phyloP scores from a whole-genome alignment of 1,140 invertebrate species.

The Aphelinus certus region DNA sequence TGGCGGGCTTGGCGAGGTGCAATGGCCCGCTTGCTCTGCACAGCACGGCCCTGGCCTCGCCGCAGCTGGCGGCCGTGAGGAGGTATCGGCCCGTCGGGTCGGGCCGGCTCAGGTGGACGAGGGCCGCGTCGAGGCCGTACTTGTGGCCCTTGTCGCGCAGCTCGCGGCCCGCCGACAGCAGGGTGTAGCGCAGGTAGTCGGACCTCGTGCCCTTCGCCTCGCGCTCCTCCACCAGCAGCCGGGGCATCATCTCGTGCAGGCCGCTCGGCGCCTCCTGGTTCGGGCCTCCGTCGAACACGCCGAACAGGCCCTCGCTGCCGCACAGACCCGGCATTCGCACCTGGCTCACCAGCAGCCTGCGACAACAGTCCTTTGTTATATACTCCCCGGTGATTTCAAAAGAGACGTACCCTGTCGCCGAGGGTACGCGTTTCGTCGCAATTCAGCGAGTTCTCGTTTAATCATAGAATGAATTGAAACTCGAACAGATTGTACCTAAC shows the following conservation, averaged over 20 bases:
- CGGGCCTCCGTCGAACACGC: conserved; percentile 81
- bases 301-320: conserved; percentile 81
- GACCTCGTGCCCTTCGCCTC: conserved; percentile 80
- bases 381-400: too few relatives aligned
- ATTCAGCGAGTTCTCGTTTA: too few relatives aligned
- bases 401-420: too few relatives aligned
- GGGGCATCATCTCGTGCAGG: conserved; percentile 78
- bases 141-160: conserved; percentile 77
- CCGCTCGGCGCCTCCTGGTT: conserved; percentile 74
- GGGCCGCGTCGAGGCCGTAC: conserved; percentile 75
- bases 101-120: conserved; percentile 76
- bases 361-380: too few relatives aligned
- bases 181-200: conserved; percentile 86
- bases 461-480: too few relatives aligned
- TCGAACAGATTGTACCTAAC: too few relatives aligned
- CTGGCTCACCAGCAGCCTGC: conserved; percentile 77
- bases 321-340: conserved; percentile 80
- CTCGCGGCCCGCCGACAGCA: conserved; percentile 79
- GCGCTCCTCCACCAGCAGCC: conserved; percentile 79
- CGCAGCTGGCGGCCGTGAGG: conserved; percentile 77
- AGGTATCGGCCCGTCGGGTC: conserved; percentile 67
- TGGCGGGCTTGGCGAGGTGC: conserved; percentile 57
- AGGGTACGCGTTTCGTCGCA: too few relatives aligned
- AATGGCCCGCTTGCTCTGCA: conserved; percentile 72
- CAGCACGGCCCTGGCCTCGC: conserved; percentile 76